Percentiles rank a stretch among this genome's conserved stretches.
These are phyloP conservation scores for Geotrupes spiniger DNA, from an alignment of 2,888 invertebrate genomes.

Conservation along the genomic window DNA sequence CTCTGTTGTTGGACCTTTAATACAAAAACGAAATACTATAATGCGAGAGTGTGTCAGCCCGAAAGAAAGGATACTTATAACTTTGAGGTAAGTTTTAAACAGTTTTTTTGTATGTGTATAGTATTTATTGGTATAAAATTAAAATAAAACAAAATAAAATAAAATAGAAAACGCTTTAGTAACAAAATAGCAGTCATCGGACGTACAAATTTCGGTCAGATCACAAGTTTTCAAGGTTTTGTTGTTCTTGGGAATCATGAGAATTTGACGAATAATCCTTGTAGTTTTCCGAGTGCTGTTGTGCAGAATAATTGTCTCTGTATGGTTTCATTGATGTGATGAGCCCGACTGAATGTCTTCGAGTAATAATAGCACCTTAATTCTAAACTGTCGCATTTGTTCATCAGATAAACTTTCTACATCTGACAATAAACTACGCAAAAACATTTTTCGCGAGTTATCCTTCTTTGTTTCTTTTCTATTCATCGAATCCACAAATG, in stretches of 20 bases:
- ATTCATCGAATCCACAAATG: too few species aligned
- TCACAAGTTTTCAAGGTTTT: slow-evolving; percentile 14
- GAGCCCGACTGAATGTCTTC: too few species aligned
- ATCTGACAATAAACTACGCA: slow-evolving; percentile 16
- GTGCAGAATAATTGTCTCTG: slow-evolving; percentile 5
- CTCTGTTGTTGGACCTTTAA: background rate
- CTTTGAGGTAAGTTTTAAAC: background rate
- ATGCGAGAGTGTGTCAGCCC: background rate
- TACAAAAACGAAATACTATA: slow-evolving; percentile 1
- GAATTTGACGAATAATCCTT: slow-evolving; percentile 14
- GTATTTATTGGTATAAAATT: slow-evolving; percentile 10
- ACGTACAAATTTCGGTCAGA: slow-evolving; percentile 10
- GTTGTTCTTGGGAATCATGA: slow-evolving; percentile 6
- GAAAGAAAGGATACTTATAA: background rate
- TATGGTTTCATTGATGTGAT: slow-evolving; percentile 6
- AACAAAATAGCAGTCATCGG: slow-evolving; percentile 8
- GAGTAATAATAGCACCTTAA: too few species aligned
- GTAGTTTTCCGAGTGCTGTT: slow-evolving; percentile 9
- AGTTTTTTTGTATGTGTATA: slow-evolving; percentile 4
- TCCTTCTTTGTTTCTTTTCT: slow-evolving; percentile 10
- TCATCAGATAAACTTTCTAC: slow-evolving; percentile 7
- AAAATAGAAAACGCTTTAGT: slow-evolving; percentile 9
- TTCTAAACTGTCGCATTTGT: too few species aligned
- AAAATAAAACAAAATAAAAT: slow-evolving; percentile 3
- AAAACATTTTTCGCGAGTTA: slow-evolving; percentile 16